These are phyloP conservation scores for Colossoma macropomum DNA, from an alignment of 2,113 vertebrate species.

Conservation along the genomic window DNA sequence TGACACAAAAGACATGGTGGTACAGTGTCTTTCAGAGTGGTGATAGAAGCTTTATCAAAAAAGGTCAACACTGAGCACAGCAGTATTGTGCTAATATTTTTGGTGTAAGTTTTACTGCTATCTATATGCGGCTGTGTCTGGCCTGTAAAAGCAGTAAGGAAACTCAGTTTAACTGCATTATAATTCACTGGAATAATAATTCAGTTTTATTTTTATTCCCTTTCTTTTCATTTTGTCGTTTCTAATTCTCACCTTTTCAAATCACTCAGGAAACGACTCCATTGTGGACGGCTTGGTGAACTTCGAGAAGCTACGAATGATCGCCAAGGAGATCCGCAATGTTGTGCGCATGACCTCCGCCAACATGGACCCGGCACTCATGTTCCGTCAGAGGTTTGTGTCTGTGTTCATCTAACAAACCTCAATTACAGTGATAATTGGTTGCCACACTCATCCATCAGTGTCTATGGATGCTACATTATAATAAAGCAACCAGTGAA, in stretches of 20 bases:
- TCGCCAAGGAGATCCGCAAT: slow-evolving; percentile 94
- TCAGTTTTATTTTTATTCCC: neutral
- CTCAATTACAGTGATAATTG: neutral
- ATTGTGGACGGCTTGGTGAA: slow-evolving; percentile 94
- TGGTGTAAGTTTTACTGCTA: neutral
- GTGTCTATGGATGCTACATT: neutral
- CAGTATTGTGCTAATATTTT: neutral
- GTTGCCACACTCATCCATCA: neutral
- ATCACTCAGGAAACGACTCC: slow-evolving; percentile 89
- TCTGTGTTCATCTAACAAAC: neutral
- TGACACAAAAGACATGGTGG: no score
- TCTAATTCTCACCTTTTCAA: neutral
- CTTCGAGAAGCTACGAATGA: slow-evolving; percentile 97
- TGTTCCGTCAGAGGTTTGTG: slow-evolving; percentile 94
- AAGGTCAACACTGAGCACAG: neutral
- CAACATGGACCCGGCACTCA: slow-evolving; percentile 96
- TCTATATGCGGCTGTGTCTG: neutral
- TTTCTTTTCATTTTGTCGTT: neutral
- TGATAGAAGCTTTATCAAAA: no score
- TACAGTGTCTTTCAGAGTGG: no score
- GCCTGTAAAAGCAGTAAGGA: neutral
- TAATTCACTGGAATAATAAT: neutral
- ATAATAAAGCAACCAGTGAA: neutral
- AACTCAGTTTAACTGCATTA: neutral
- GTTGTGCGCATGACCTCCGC: slow-evolving; percentile 94